Evolutionary conservation across 64 coral and sea anemone genomes (phyloP).

Genomic region (Porites lutea): DNA sequence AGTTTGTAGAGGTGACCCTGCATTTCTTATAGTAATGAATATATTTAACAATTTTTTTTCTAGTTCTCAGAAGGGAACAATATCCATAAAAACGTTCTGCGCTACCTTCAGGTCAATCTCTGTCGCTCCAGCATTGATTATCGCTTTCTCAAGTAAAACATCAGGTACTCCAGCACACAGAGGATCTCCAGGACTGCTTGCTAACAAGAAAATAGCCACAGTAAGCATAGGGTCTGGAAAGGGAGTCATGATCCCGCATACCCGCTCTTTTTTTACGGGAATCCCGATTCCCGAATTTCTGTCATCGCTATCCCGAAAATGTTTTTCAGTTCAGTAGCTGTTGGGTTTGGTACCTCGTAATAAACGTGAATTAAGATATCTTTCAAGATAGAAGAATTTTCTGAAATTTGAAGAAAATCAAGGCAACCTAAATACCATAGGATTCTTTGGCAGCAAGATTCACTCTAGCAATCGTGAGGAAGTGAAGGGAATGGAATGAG

Average conservation of each 20-base stretch:
- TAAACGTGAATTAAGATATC: background rate
- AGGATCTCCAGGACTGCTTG: slow-evolving; percentile 72
- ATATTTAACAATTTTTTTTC: background rate
- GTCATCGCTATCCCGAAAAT: too few relatives aligned
- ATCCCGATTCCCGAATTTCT: too few relatives aligned
- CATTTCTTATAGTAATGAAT: background rate
- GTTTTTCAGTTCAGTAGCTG: too few relatives aligned
- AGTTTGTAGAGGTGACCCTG: background rate
- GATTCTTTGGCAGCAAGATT: too few relatives aligned
- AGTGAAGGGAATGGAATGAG: too few relatives aligned
- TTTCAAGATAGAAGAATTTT: background rate
- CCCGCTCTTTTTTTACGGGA: too few relatives aligned
- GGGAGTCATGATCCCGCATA: too few relatives aligned
- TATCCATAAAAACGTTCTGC: background rate
- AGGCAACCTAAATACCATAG: too few relatives aligned
- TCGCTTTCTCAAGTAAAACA: slow-evolving; percentile 79
- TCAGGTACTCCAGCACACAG: slow-evolving; percentile 85
- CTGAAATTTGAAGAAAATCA: too few relatives aligned
- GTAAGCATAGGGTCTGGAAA: background rate
- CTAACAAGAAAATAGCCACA: slow-evolving; percentile 32
- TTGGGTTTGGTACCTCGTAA: too few relatives aligned
- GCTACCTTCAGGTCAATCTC: slow-evolving; percentile 88
- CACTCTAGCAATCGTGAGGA: too few relatives aligned
- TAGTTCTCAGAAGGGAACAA: background rate
- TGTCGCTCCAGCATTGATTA: slow-evolving; percentile 59